phyloP scores from a whole-genome alignment of 2,888 invertebrate genomes.

The Ennomos erosarius region DNA sequence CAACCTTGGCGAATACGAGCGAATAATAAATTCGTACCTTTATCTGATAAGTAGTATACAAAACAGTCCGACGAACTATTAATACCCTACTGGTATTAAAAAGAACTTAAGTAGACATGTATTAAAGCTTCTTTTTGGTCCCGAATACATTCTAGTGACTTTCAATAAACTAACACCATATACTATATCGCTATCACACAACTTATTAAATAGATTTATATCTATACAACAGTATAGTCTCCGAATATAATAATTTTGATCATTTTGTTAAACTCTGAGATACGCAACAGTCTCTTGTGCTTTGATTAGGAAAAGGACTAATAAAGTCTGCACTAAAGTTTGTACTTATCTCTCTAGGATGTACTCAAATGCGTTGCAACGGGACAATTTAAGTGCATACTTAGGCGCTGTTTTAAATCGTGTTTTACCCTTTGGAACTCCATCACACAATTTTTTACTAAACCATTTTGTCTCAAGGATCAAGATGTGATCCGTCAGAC shows the following conservation, averaged over 20 bases:
- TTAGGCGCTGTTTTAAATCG: no score
- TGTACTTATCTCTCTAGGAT: no score
- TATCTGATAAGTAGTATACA: conserved; percentile 1
- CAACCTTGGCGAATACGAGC: conserved; percentile 17
- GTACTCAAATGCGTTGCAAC: no score
- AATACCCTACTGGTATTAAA: conserved; percentile 1
- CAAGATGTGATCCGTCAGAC: no score
- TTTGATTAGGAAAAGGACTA: conserved; percentile 25
- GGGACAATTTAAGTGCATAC: no score
- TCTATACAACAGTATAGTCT: conserved; percentile 57
- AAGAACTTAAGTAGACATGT: conserved; percentile 9
- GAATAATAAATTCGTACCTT: conserved; percentile 14
- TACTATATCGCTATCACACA: conserved; percentile 75
- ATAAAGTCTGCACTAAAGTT: no score
- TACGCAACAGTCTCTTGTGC: conserved; percentile 58
- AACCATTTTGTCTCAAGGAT: no score
- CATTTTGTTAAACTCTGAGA: conserved; percentile 72
- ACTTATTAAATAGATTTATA: conserved; percentile 53
- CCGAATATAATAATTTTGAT: conserved; percentile 61
- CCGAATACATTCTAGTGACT: conserved; percentile 53
- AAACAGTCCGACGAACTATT: conserved; percentile 1
- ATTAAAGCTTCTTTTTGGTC: conserved; percentile 79
- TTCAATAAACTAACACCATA: conserved; percentile 61
- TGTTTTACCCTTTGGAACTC: no score
- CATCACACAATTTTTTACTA: no score